Conservation (phyloP, 2,888 invertebrate species). For the Dendrolimus pini region DNA sequence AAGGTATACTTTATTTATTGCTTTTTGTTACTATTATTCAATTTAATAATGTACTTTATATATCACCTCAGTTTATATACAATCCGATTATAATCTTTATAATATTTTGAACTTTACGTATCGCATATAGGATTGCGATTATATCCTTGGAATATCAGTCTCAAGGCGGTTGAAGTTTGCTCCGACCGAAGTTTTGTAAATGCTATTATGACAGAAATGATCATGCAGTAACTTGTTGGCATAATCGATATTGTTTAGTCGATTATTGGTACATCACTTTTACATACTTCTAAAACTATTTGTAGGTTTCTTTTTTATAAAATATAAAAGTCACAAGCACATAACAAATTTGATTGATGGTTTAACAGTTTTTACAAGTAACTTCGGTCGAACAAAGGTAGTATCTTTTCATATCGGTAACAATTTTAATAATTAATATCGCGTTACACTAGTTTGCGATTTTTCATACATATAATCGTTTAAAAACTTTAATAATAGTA, state of each 20-base stretch:
- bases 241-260: neutral
- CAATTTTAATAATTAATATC: conserved; percentile 16
- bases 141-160: conserved; percentile 56
- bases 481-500: conserved; percentile 52
- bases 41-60: conserved; percentile 62
- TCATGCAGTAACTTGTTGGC: no score
- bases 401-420: conserved; percentile 6
- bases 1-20: conserved; percentile 77
- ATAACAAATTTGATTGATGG: no score
- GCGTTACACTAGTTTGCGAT: conserved; percentile 24
- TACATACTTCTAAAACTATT: no score
- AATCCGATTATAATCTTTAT: conserved; percentile 36
- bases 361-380: no score
- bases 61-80: conserved; percentile 70
- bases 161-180: conserved; percentile 20
- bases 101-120: conserved; percentile 43
- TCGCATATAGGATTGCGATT: conserved; percentile 32
- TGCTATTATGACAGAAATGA: neutral
- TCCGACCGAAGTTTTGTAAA: neutral
- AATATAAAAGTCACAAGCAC: no score
- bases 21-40: conserved; percentile 65
- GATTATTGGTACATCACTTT: neutral
- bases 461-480: conserved; percentile 48
- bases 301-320: neutral
- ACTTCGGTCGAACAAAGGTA: neutral